Evolutionary conservation across 2,113 vertebrate species (phyloP).

Genomic region (Microtus ochrogaster): DNA sequence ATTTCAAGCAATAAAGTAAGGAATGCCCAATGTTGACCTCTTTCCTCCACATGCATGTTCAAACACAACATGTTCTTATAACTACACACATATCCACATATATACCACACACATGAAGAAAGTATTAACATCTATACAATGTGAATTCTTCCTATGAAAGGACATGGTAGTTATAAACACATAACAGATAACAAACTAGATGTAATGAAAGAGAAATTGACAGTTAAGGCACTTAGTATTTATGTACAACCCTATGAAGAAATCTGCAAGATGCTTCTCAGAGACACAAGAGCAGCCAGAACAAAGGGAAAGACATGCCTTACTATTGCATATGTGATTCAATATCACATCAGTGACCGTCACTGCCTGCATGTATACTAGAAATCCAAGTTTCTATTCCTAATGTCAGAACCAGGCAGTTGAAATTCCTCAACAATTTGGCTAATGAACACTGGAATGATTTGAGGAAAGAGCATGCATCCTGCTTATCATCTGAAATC

Average conservation of each 20-base stretch:
- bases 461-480: not conserved
- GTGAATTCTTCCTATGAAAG: not conserved
- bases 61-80: not conserved
- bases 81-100: not conserved
- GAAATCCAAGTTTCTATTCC: not conserved
- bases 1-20: not conserved
- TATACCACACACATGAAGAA: not conserved
- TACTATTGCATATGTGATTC: not conserved
- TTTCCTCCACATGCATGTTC: not conserved
- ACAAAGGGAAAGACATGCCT: not conserved
- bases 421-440: not conserved
- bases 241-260: not conserved
- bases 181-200: not conserved
- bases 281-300: not conserved
- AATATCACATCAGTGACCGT: not conserved
- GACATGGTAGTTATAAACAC: not conserved
- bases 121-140: slow-evolving; percentile 2
- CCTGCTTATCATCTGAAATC: not conserved
- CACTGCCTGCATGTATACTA: not conserved
- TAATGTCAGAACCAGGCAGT: not conserved
- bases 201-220: not conserved
- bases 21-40: not conserved
- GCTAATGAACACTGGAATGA: not conserved
- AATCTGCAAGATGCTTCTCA: not conserved
- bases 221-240: not conserved